phyloP scores from a whole-genome alignment of 2,888 invertebrate species.

The Hirtodrosophila alboralis region DNA sequence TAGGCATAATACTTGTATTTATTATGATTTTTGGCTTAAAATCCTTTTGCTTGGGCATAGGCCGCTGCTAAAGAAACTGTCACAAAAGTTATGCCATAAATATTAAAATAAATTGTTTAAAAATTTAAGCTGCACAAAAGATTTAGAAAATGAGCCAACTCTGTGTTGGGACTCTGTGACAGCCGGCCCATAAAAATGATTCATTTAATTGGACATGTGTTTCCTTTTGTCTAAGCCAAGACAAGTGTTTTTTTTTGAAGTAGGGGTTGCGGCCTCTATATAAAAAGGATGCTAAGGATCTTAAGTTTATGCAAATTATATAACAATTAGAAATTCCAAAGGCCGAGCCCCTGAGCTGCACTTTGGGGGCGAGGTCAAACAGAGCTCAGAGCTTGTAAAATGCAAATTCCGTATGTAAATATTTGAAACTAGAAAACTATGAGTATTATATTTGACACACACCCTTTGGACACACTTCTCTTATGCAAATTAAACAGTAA shows the following conservation, averaged over 20 bases:
- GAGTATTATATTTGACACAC: constrained; percentile 21
- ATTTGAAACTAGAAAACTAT: constrained; percentile 60
- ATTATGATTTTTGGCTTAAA: constrained; percentile 37
- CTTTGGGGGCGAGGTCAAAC: constrained; percentile 41
- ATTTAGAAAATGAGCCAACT: constrained; percentile 42
- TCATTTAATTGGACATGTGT: constrained; percentile 63
- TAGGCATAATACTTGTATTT: constrained; percentile 42
- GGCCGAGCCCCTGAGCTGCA: constrained; percentile 16
- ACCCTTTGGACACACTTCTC: neutral
- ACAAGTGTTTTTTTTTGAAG: neutral
- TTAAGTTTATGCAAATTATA: constrained; percentile 74
- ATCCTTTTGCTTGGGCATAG: constrained; percentile 29
- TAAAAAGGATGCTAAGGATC: constrained; percentile 16
- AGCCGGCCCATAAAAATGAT: constrained; percentile 56
- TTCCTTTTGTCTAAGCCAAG: constrained; percentile 21
- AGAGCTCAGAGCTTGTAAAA: constrained; percentile 49
- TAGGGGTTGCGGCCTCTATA: no score
- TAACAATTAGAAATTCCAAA: constrained; percentile 70
- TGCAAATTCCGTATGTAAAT: constrained; percentile 66
- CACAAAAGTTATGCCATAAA: constrained; percentile 65
- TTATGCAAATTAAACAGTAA: constrained; percentile 46
- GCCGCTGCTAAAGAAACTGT: constrained; percentile 24
- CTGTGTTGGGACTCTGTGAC: neutral
- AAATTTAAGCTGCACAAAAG: constrained; percentile 38
- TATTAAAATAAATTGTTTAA: constrained; percentile 66